Evolutionary conservation across 2,888 invertebrate species (phyloP), one percentile per base, ranked within the genome.

Genomic region (Allophyes oxyacanthae): DNA sequence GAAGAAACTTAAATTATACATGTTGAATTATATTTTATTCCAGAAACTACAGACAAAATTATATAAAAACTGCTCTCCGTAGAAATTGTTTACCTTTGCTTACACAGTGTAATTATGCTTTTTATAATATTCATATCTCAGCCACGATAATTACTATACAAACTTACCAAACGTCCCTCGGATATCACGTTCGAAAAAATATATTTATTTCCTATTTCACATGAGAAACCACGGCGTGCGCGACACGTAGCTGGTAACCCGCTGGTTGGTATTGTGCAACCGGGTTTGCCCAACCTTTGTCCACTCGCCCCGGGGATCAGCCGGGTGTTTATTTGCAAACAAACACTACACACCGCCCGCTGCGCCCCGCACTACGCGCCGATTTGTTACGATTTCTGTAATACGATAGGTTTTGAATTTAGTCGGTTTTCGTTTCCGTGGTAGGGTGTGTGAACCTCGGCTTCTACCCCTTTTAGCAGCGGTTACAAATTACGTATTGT

Each of bases 321-420:
- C 90, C 92, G 89, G 90, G 87, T 93, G 93, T 91, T 90, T 93
- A 92, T 93, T 93, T 93, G 93, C 92, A 93, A 92, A 93, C 92
- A 92, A 80, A 83, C 82, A 75, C 77, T 82, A 79, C 75, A 85
- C 78, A 59, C 87, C 88, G 75, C 92, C 92, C 85, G 88, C 84
- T 77, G 88, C 57, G 79, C 72, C 26, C 63, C 69, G 77, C 77
- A 80, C 86, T 83, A 83, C 80, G 81, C 77, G 81, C 77, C 85
- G 85, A 90, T 90, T 91, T 90, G 91, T 90, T 88, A 84, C 89
- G 78, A 85, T 82, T 86, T 82, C 55, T 75, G 89, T 87, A 90
- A 90, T 80, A 82, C 81, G 90, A 90, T 88, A 86, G 82, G 66
- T 76, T 66, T 49, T 36, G 62, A 68, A 64, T 67, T 70, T 70